Evolutionary conservation across 1,140 invertebrate genomes (phyloP), one percentile per base, ranked within the genome.

Genomic region (Bombus polaris): DNA sequence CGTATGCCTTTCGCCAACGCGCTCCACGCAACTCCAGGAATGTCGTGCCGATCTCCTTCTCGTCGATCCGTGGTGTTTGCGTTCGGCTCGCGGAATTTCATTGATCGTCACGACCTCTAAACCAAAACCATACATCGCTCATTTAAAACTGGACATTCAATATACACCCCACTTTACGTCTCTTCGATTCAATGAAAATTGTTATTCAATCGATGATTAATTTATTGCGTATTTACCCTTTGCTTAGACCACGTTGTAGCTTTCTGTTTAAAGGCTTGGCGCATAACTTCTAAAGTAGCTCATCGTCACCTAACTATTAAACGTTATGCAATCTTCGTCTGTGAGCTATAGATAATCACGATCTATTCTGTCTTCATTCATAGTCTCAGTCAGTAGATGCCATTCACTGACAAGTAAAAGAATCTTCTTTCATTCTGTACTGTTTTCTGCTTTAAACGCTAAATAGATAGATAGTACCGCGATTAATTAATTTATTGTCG

Each of bases 1-100:
- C 88, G 78, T 82, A 76, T 73, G 66, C 85, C 88, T 89, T 89
- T 89, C 88, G 88, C 88, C 88, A 89, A 89, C 76, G 62, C 77
- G 53, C n/a, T 39, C 74, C 80, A 65, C 80, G 66, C 62, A 39
- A 39, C 39, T 76, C n/a, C 59, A 83, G 79, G 79, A 89, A 89
- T 89, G 87, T 15, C 59, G 59, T 57, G n/a, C 44, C 83, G 70
- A 89, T 89, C 87, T 89, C 71, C 62, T 86, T 86, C 66, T 57
- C 76, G 79, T 65, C 71, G 81, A 73, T 83, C 62, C 76, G 35
- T 59, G 87, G 83, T 77, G 32, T 79, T 80, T 68, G 79, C 66
- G 68, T 47, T 76, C 59, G 37, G 68, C 22, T 65, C 62, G 32
- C 47, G 88, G 85, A 89, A 89, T 89, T 89, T 89, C 81, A 89